Conservation (phyloP, 1,140 invertebrate species). For the Aphis gossypii region DNA sequence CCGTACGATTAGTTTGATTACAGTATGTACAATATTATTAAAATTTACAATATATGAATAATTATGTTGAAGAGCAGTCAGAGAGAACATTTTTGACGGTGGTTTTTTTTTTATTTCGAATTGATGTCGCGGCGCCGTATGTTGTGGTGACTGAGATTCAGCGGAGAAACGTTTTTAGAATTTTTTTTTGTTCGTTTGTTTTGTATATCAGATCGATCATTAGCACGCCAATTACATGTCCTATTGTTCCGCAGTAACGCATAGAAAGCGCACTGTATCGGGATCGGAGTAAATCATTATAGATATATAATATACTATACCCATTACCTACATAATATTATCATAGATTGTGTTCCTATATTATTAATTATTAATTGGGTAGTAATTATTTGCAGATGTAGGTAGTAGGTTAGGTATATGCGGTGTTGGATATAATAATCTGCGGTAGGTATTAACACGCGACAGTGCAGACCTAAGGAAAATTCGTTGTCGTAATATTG, state of each 20-base stretch:
- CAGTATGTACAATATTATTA: no score
- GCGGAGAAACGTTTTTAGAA: neutral
- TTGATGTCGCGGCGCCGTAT: neutral
- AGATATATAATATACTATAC: neutral
- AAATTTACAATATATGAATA: neutral
- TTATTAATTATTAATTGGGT: constrained; percentile 3
- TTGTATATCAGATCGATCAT: neutral
- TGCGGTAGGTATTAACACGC: neutral
- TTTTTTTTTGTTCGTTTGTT: neutral
- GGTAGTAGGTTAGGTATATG: neutral
- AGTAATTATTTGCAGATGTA: neutral
- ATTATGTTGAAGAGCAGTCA: neutral
- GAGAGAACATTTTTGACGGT: neutral
- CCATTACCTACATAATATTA: neutral
- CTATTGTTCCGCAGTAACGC: neutral
- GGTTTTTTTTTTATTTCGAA: neutral
- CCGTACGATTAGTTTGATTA: no score
- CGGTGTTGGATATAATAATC: neutral
- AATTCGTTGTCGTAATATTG: neutral
- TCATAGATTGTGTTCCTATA: neutral
- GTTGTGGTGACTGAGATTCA: neutral
- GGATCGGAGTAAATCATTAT: neutral
- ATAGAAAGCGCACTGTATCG: neutral
- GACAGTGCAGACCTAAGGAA: neutral
- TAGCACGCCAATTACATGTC: neutral